A percentile compares a stretch with the other conserved stretches of the same genome.
These are phyloP conservation scores for Cyanoramphus novaezelandiae DNA, from an alignment of 2,113 vertebrate genomes.

Conservation along the genomic window DNA sequence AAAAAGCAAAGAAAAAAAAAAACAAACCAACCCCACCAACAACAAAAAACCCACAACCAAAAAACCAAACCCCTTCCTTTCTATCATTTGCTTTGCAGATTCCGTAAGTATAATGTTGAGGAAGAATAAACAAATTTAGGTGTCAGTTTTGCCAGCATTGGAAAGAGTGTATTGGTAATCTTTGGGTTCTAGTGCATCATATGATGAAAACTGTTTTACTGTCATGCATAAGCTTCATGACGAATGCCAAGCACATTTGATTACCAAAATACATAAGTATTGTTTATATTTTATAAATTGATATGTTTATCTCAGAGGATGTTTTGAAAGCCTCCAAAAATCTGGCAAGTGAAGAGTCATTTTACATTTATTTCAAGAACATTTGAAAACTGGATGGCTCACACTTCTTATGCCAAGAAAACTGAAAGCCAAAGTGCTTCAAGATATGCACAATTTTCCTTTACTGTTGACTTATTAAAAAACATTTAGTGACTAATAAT, in stretches of 20 bases:
- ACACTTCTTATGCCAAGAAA: conserved; percentile 24
- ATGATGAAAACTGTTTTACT: background rate
- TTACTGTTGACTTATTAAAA: background rate
- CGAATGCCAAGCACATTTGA: background rate
- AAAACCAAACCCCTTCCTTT: background rate
- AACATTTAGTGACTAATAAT: background rate
- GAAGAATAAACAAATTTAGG: background rate
- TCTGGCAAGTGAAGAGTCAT: background rate
- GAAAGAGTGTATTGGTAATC: background rate
- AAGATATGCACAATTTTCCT: background rate
- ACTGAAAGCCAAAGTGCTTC: background rate
- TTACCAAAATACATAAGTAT: background rate
- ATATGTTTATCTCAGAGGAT: background rate
- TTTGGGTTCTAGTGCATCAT: background rate
- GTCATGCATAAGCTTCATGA: background rate
- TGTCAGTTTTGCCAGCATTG: background rate
- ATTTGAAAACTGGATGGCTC: conserved; percentile 1
- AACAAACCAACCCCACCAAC: background rate
- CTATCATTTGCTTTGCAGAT: background rate
- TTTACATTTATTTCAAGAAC: background rate
- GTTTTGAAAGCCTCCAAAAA: conserved; percentile 31
- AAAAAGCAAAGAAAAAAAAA: background rate
- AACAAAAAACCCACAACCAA: background rate
- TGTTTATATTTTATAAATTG: background rate
- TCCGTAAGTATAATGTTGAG: background rate